phyloP scores from a whole-genome alignment of 2,888 invertebrate genomes.

The Eristalis pertinax region DNA sequence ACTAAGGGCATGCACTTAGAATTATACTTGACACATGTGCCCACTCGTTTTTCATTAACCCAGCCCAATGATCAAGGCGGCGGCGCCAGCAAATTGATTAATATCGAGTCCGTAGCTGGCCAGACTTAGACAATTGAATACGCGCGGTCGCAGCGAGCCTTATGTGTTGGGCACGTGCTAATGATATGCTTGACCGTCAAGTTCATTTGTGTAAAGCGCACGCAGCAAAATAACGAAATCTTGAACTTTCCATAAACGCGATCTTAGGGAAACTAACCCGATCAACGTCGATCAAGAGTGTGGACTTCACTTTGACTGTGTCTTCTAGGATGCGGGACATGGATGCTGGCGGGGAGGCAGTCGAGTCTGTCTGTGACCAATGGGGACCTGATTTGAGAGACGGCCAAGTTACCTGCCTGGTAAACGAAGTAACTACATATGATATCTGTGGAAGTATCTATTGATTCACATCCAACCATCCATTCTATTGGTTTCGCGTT shows the following conservation, averaged over 20 bases:
- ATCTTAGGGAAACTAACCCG: slow-evolving; percentile 80
- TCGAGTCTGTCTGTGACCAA: slow-evolving; percentile 3
- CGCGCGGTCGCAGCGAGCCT: neutral
- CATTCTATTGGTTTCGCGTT: slow-evolving; percentile 23
- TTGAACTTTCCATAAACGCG: slow-evolving; percentile 78
- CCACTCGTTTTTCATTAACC: neutral
- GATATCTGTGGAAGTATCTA: slow-evolving; percentile 57
- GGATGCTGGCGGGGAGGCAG: neutral
- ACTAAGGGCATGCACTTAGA: neutral
- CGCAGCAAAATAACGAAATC: slow-evolving; percentile 10
- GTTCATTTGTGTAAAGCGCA: slow-evolving; percentile 18
- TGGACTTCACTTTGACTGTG: slow-evolving; percentile 73
- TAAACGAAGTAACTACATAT: slow-evolving; percentile 5
- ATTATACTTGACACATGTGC: neutral
- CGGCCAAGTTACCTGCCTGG: slow-evolving; percentile 7
- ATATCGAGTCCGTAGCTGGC: neutral
- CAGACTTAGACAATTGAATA: slow-evolving; percentile 8
- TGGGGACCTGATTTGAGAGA: slow-evolving; percentile 1
- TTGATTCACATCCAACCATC: slow-evolving; percentile 58
- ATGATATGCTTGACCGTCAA: slow-evolving; percentile 4
- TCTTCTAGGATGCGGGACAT: neutral
- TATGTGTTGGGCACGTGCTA: neutral
- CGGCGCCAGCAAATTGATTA: neutral
- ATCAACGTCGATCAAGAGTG: slow-evolving; percentile 78
- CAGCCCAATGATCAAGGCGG: neutral